Percentiles rank a stretch among this genome's conserved stretches.
phyloP scores from a whole-genome alignment of 2,797 vertebrate genomes.

The Eurystomus glaucurus region DNA sequence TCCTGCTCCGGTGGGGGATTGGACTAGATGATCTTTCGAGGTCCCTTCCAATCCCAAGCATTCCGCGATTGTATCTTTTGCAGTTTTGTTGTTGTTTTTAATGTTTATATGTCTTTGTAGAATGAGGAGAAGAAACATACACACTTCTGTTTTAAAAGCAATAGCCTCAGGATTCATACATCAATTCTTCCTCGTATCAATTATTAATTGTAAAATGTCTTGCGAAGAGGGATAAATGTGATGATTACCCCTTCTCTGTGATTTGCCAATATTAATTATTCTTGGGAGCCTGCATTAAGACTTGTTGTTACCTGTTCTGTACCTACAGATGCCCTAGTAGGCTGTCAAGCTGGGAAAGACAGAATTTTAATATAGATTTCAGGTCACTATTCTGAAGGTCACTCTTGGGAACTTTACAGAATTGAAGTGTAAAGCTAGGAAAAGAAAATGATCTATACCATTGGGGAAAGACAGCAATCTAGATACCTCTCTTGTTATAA shows the following conservation, averaged over 20 bases:
- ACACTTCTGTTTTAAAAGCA: background rate
- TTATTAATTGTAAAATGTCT: constrained; percentile 18
- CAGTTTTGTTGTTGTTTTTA: background rate
- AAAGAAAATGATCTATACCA: background rate
- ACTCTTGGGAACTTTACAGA: background rate
- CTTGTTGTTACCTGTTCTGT: background rate
- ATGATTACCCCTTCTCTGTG: background rate
- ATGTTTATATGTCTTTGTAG: background rate
- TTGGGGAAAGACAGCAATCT: background rate
- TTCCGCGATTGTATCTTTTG: background rate
- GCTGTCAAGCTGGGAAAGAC: background rate
- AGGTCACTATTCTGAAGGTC: background rate
- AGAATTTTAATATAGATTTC: background rate
- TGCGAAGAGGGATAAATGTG: background rate
- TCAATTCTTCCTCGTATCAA: background rate
- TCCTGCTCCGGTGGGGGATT: no score
- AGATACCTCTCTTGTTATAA: background rate
- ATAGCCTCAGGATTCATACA: background rate
- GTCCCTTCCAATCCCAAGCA: no score
- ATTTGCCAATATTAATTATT: background rate
- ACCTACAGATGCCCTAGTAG: background rate
- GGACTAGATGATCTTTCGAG: no score
- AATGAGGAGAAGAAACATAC: background rate
- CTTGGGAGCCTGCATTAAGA: background rate
- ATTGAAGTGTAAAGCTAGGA: background rate